Evolutionary conservation across 1,140 invertebrate species (phyloP).

Genomic region (Sinonovacula constricta): DNA sequence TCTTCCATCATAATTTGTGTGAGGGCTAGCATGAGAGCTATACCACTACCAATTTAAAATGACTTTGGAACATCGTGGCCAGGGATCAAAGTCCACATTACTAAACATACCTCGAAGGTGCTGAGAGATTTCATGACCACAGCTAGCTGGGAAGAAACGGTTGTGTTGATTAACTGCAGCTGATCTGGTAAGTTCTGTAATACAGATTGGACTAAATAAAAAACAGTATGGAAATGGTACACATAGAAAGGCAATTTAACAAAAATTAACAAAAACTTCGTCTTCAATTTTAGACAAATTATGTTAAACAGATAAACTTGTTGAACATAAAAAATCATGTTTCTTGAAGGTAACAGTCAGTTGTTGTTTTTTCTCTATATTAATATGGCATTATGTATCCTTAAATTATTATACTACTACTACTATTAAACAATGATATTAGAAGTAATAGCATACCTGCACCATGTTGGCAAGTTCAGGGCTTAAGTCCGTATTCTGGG

Average conservation of each 20-base stretch:
- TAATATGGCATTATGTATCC: neutral
- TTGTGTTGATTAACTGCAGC: conserved; percentile 27
- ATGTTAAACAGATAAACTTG: no score
- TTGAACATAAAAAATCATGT: no score
- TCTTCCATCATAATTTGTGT: no score
- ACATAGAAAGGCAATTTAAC: no score
- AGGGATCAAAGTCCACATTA: no score
- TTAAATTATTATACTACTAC: neutral
- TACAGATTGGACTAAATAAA: no score
- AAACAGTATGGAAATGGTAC: no score
- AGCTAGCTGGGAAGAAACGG: conserved; percentile 20
- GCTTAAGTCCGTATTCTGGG: neutral
- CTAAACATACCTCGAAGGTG: conserved; percentile 12
- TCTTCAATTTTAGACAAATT: no score
- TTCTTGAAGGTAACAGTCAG: neutral
- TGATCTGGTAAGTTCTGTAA: conserved; percentile 14
- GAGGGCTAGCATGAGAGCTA: no score
- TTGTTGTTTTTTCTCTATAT: neutral
- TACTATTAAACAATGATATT: neutral
- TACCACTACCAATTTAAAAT: no score
- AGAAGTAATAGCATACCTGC: neutral
- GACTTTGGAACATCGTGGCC: no score
- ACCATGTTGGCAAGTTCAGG: conserved; percentile 18
- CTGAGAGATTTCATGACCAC: conserved; percentile 19
- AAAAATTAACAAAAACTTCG: no score